Conservation (phyloP, 2,113 vertebrate genomes). For the Nerophis ophidion region DNA sequence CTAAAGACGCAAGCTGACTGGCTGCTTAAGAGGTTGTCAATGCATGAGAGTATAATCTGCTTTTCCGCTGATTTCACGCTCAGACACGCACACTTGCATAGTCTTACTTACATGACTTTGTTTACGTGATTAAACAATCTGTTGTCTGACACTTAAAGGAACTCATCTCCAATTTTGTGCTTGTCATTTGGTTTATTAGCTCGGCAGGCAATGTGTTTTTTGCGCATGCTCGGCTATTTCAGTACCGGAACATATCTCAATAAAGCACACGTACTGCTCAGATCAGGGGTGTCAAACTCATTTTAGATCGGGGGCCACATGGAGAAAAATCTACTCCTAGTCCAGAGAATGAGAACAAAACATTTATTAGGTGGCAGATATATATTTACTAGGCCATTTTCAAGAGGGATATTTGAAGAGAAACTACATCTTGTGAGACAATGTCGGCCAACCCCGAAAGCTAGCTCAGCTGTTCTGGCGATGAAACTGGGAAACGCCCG, state of each 20-base stretch:
- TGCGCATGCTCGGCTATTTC: neutral
- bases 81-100: neutral
- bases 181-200: conserved; percentile 7
- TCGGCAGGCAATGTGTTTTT: neutral
- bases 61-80: conserved; percentile 20
- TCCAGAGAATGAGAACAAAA: no score
- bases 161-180: conserved; percentile 6
- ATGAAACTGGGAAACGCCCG: no score
- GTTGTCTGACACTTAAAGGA: conserved; percentile 8
- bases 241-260: neutral
- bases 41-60: conserved; percentile 12
- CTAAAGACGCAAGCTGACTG: neutral
- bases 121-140: conserved; percentile 25
- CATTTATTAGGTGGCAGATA: no score
- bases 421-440: no score
- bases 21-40: neutral
- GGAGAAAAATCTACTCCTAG: neutral
- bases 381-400: no score
- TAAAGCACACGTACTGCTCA: neutral
- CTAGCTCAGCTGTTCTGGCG: no score
- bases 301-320: no score
- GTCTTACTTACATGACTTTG: conserved; percentile 7
- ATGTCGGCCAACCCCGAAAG: no score
- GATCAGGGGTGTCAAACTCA: no score
- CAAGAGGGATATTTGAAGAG: no score